Conservation (phyloP, 2,797 vertebrate genomes). For the Megalops cyprinoides region DNA sequence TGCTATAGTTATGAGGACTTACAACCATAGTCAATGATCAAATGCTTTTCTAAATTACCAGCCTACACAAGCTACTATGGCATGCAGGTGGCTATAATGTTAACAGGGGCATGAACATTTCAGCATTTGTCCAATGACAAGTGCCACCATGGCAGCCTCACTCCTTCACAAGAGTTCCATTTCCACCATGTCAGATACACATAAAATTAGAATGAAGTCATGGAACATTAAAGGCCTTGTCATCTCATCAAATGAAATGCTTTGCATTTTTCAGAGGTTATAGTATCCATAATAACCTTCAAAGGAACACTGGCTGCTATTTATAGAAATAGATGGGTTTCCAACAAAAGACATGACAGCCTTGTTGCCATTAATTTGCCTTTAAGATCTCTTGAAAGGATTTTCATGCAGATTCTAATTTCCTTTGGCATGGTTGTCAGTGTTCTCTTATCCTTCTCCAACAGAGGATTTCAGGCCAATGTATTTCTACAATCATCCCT, state of each 20-base stretch:
- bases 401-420: conserved; percentile 33
- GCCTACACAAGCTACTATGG: neutral
- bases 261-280: conserved; percentile 24
- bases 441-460: neutral
- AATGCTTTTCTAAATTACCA: neutral
- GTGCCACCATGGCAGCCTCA: neutral
- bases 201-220: conserved; percentile 1
- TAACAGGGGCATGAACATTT: neutral
- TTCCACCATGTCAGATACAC: neutral
- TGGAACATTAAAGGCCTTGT: conserved; percentile 14
- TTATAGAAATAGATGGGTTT: neutral
- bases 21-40: neutral
- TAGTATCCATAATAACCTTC: conserved; percentile 25
- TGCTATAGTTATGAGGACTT: neutral
- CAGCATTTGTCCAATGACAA: neutral
- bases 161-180: neutral
- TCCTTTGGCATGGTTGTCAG: conserved; percentile 17
- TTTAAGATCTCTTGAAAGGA: conserved; percentile 28
- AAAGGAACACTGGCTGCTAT: conserved; percentile 5
- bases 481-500: neutral
- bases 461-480: neutral
- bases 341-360: conserved; percentile 16
- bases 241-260: conserved; percentile 1
- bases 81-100: neutral
- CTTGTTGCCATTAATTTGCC: conserved; percentile 23